Percentiles rank a stretch among this genome's conserved stretches.
Evolutionary conservation across 1,140 invertebrate species (phyloP).

Genomic region (Ruditapes philippinarum): DNA sequence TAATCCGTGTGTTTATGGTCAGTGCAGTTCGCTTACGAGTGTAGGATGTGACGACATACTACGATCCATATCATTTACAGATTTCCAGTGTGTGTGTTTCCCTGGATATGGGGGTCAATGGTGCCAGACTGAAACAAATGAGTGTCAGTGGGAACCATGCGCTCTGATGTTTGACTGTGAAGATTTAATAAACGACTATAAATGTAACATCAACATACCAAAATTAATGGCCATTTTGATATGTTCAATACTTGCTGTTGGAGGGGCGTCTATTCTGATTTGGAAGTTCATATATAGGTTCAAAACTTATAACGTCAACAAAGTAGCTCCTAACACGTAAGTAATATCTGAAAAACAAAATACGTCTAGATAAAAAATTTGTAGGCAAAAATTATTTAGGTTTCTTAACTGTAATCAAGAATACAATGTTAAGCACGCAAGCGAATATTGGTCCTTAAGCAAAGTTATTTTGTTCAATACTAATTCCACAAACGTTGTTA

Average conservation of each 20-base stretch:
- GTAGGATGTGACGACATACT: conserved; percentile 17
- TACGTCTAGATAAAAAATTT: too few species aligned
- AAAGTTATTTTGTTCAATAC: too few species aligned
- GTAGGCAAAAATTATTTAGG: too few species aligned
- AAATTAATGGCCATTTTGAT: conserved; percentile 58
- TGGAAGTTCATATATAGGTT: not conserved
- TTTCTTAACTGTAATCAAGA: too few species aligned
- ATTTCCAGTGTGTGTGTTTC: conserved; percentile 51
- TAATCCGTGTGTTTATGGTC: conserved; percentile 63
- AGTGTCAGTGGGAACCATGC: conserved; percentile 31
- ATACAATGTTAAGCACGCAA: too few species aligned
- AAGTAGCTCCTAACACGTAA: not conserved
- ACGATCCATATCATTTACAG: conserved; percentile 43
- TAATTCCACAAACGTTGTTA: too few species aligned
- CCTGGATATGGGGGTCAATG: conserved; percentile 56
- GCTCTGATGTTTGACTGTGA: conserved; percentile 36
- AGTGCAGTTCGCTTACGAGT: conserved; percentile 14
- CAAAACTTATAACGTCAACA: not conserved
- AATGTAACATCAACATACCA: conserved; percentile 52
- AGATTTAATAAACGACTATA: conserved; percentile 43
- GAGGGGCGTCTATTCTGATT: not conserved
- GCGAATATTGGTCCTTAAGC: too few species aligned
- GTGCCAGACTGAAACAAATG: conserved; percentile 52
- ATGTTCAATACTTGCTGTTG: conserved; percentile 77
- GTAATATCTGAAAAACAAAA: too few species aligned